Base-by-base conservation (phyloP, 1,140 invertebrate genomes). In the Thaumetopoea pityocampa region DNA sequence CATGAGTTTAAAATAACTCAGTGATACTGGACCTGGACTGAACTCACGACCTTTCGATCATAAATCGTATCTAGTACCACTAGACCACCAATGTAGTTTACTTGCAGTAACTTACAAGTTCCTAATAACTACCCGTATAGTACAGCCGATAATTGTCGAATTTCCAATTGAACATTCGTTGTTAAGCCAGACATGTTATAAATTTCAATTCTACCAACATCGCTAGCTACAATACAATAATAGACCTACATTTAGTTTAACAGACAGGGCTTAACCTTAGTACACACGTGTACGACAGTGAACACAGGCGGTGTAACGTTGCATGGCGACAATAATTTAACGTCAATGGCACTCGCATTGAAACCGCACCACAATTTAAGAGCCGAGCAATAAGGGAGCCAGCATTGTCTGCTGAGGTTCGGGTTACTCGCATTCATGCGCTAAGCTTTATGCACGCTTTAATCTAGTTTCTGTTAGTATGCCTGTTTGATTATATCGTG, bases 311-410 rank as follows among this genome's bases (percentile, higher is more conserved):
- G 61, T 69, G 77, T 72, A 57, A 67, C 67, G 61, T 70, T 71
- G 63, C 66, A 65, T 52, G 41, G 56, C 60, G 61, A 74, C 73
- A 69, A 82, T 82, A 78, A 80, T 74, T 82, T 78, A 82, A 71
- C 65, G 73, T 80, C 73, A 68, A 52, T 40, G 54, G 67, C 74
- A 76, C 67, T 77, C 77, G 76, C 73, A 80, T 82, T 78, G 69
- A 77, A 74, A 79, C 76, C 76, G 58, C 72, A 67, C 52, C 58
- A 77, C 71, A 73, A 83, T 83, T 83, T 83, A 83, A 80, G 74
- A 70, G 62, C 72, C 63, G 58, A 67, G 73, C 70, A 73, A 80
- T 80, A 83, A 80, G 73, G 66, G 78, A 69, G 64, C 62, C 55
- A 47, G 63, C 66, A 79, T 78, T 79, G 67, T 80, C 67, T 73